Percentiles rank a stretch among this genome's conserved stretches.
These are phyloP conservation scores for Anoplius nigerrimus DNA, from an alignment of 2,888 invertebrate species.

Conservation along the genomic window DNA sequence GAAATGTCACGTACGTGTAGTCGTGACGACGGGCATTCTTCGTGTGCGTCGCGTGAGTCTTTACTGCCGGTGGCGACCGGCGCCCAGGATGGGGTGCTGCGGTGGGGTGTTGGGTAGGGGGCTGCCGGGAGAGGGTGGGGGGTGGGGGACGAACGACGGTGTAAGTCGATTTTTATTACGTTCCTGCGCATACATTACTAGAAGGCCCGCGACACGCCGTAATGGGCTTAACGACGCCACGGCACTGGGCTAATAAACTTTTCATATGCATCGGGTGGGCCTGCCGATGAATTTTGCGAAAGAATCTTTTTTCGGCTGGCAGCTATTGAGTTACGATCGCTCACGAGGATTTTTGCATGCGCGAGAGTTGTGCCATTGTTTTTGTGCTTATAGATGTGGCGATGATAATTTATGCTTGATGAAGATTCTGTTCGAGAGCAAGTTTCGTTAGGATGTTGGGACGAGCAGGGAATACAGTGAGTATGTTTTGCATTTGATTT, in stretches of 20 bases:
- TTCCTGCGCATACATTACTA: slow-evolving; percentile 62
- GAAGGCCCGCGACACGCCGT: slow-evolving; percentile 38
- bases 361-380: too few species aligned
- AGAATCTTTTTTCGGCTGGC: slow-evolving; percentile 12
- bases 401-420: too few species aligned
- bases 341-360: too few species aligned
- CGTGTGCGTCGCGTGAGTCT: slow-evolving; percentile 29
- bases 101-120: too few species aligned
- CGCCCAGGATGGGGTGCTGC: too few species aligned
- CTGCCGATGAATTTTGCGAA: too few species aligned
- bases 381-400: too few species aligned
- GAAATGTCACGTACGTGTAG: slow-evolving; percentile 31
- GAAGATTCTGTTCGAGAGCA: too few species aligned
- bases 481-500: too few species aligned
- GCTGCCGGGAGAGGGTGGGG: not conserved
- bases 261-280: slow-evolving; percentile 26
- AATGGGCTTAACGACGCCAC: slow-evolving; percentile 56
- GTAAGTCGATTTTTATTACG: slow-evolving; percentile 74
- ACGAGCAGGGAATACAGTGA: too few species aligned
- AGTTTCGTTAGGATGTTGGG: too few species aligned
- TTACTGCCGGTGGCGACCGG: slow-evolving; percentile 12
- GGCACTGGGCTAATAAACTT: slow-evolving; percentile 53
- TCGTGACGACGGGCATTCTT: slow-evolving; percentile 21
- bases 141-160: slow-evolving; percentile 51
- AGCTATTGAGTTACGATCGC: too few species aligned